Evolutionary conservation across 2,797 vertebrate species (phyloP), one percentile per base, ranked within the genome.

Genomic region (Lepidocolaptes lacrymiger): DNA sequence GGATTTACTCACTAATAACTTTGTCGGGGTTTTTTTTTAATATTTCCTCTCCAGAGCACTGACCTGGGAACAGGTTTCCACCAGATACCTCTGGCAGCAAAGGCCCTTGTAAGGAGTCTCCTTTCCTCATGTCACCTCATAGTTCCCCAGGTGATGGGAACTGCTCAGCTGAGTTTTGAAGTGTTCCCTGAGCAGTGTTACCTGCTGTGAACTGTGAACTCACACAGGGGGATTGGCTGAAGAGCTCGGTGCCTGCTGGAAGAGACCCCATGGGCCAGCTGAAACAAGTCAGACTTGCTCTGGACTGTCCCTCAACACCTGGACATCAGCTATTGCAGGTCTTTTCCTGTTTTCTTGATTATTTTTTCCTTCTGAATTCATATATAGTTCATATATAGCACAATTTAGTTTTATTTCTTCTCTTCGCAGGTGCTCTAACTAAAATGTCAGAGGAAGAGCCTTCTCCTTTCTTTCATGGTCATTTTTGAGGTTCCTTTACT

Each of bases 241-340:
- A 9, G 41, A 19, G 30, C 0, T 68, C 32, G 56, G 1, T 59
- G 41, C 0, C 0, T 56, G 46, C 3, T 85, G 3, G 12, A 24
- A 51, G 63, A 71, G 12, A 12, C 0, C 28, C 14, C 3, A 2
- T 15, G 52, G 15, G 18, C 49, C 71, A 36, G 32, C 32, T 59
- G 66, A 49, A 76, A 5, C 23, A 30, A 59, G 4, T 11, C 26
- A 84, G 5, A 17, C 5, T 54, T 77, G 15, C 28, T 67, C 23
- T 91, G 26, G 23, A 3, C 7, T 44, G 2, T 71, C 9, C 44
- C 44, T 37, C 32, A 56, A 14, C 9, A 54, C 9, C 30, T 41
- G 41, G 51, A 20, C 10, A 58, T 14, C 14, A 7, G 5, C 1
- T 23, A 12, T 20, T 71, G 15, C 8, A 71, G 20, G 8, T 41